Conservation (phyloP, 2,888 invertebrate species). For the Amphipoea lucens region DNA sequence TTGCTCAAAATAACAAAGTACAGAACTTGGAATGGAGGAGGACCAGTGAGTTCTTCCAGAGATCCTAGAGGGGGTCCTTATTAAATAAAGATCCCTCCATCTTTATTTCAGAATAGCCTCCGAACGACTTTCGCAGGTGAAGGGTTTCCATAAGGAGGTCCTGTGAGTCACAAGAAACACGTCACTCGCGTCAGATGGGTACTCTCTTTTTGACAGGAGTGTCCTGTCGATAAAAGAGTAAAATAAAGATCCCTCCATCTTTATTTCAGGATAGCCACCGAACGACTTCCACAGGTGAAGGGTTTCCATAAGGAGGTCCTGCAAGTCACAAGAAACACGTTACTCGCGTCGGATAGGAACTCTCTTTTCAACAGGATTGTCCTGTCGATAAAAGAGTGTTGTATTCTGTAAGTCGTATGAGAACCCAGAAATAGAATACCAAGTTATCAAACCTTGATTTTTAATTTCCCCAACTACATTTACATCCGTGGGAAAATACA, state of each 20-base stretch:
- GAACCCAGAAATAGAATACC: background rate
- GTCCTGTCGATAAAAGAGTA: background rate
- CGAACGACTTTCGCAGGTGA: no score
- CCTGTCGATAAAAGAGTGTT: background rate
- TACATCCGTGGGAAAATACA: conserved; percentile 32
- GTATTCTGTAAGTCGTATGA: background rate
- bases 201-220: background rate
- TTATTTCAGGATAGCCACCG: no score
- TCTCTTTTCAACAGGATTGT: background rate
- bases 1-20: no score
- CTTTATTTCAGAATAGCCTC: no score
- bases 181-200: background rate
- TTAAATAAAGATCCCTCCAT: no score
- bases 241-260: no score
- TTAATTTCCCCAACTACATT: background rate
- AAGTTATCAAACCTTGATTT: background rate
- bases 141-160: background rate
- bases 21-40: no score
- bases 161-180: background rate
- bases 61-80: no score
- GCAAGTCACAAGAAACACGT: background rate
- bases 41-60: no score
- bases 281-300: no score
- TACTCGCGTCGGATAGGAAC: background rate
- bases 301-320: background rate